Evolutionary conservation across 2,888 invertebrate species (phyloP), one percentile per base, ranked within the genome.

Genomic region (Leucozona laternaria): DNA sequence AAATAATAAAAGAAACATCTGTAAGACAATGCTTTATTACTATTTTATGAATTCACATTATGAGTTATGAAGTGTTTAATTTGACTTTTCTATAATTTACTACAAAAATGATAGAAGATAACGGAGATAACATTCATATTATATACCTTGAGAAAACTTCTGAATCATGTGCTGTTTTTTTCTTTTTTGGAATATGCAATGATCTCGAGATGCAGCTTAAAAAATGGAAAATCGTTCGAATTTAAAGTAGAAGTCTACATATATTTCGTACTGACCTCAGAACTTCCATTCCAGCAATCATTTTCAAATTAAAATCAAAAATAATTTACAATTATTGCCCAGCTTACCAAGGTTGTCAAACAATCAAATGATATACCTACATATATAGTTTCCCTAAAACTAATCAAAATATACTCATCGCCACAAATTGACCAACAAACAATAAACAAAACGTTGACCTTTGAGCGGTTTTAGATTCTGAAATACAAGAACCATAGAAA

Each of bases 371-470:
- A 58, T n/a, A n/a, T n/a, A n/a, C n/a, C n/a, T n/a, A n/a, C n/a
- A n/a, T 10, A 28, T 28, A 28, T 28, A 37, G 40, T 48, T 77
- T 78, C n/a, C 68, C 68, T 48, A 70, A 70, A 37, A 77, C 73
- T 85, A 70, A 81, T 57, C 73, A 22, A 22, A 53, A 53, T 77
- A 43, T 78, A 66, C 68, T 64, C 70, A 85, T 78, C 80, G 50
- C 57, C 40, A 82, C 31, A 48, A 48, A 48, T 66, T 43, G 79
- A 75, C 75, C 78, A 78, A 78, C 7, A 50, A 37, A 13, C 71
- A 58, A n/a, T n/a, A n/a, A 48, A 76, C 58, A 82, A 86, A 79
- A 79, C 86, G 82, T 86, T 86, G 86, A 86, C 86, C 86, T 86
- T 86, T 78, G 70, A 85, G 68, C 62, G 48, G 31, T 73, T 40